phyloP scores from a whole-genome alignment of 2,888 invertebrate genomes.

The Drosophila stalkeri region DNA sequence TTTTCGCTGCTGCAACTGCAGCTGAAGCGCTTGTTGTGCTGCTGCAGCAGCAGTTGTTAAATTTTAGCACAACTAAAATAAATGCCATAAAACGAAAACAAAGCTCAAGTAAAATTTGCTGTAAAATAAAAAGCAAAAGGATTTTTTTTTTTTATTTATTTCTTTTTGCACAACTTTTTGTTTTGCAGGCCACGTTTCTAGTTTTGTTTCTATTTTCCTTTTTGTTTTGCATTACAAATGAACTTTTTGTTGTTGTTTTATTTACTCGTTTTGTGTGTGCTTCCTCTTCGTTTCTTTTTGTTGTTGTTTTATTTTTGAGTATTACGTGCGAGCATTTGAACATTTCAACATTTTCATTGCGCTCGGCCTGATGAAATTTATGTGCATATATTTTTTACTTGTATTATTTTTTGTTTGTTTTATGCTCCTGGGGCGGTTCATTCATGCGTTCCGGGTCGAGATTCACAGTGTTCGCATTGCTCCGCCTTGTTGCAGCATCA shows the following conservation, averaged over 20 bases:
- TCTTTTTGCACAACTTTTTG: slow-evolving; percentile 17
- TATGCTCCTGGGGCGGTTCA: slow-evolving; percentile 51
- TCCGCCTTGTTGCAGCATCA: slow-evolving; percentile 19
- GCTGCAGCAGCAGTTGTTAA: slow-evolving; percentile 52
- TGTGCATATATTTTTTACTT: slow-evolving; percentile 63
- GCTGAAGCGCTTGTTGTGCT: slow-evolving; percentile 8
- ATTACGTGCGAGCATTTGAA: slow-evolving; percentile 73
- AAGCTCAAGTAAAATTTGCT: slow-evolving; percentile 18
- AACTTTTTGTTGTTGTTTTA: slow-evolving; percentile 33
- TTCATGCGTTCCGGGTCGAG: slow-evolving; percentile 67
- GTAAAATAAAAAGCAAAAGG: slow-evolving; percentile 6
- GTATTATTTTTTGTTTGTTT: slow-evolving; percentile 6
- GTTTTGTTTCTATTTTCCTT: slow-evolving; percentile 46
- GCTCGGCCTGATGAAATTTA: slow-evolving; percentile 67
- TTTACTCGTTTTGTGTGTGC: slow-evolving; percentile 9
- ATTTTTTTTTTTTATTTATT: too few relatives aligned
- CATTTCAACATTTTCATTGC: slow-evolving; percentile 74
- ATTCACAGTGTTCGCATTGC: slow-evolving; percentile 25
- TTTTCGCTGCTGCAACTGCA: slow-evolving; percentile 26
- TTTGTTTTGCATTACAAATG: slow-evolving; percentile 73
- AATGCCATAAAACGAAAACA: slow-evolving; percentile 38
- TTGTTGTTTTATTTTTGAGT: slow-evolving; percentile 30
- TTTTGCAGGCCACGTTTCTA: slow-evolving; percentile 36
- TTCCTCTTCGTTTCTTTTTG: slow-evolving; percentile 17
- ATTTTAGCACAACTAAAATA: slow-evolving; percentile 60